Evolutionary conservation across 2,113 vertebrate genomes (phyloP), one percentile per base, ranked within the genome.

Genomic region (Halcyon malimbica): DNA sequence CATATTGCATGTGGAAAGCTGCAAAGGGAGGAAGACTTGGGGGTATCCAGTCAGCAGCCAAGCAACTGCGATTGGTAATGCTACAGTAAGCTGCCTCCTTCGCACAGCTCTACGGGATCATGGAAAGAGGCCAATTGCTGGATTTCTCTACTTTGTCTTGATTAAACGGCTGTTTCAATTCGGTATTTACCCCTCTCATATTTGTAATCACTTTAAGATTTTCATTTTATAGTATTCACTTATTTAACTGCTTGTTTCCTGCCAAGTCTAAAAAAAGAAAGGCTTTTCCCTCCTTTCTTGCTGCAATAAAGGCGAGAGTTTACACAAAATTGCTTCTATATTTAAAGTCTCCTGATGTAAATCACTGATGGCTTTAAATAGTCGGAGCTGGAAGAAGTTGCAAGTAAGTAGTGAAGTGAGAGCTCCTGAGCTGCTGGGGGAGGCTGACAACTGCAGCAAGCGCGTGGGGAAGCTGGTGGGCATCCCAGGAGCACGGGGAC

Each of bases 201-300:
- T 92, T 92, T 80, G 81, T 89, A 96, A 93, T 93, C 81, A 89
- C 67, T 91, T 94, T 82, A 93, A 96, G 83, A 87, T 96, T 93
- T 96, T 93, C 39, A 91, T 92, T 92, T 92, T 86, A 82, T 89
- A 89, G 70, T 84, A 54, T 89, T 95, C 74, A 92, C 48, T 95
- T 83, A 93, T 86, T 96, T 93, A 96, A 94, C 89, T 95, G 77
- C 89, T 95, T 94, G 77, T 94, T 93, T 93, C 89, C 92, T 95
- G 89, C 86, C 83, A 96, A 94, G 65, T 87, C 82, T 93, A 91
- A 94, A 89, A 90, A 96, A 74, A 76, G 88, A 86, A 90, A 84
- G 76, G 78, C 87, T 91, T 96, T 97, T 42, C 90, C 88, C 68
- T 89, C 87, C 82, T 86, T 87, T 60, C 84, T 89, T 83, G 50